A percentile compares a stretch with the other conserved stretches of the same genome.
Evolutionary conservation across 2,797 vertebrate genomes (phyloP).

Genomic region (Oophaga sylvatica): DNA sequence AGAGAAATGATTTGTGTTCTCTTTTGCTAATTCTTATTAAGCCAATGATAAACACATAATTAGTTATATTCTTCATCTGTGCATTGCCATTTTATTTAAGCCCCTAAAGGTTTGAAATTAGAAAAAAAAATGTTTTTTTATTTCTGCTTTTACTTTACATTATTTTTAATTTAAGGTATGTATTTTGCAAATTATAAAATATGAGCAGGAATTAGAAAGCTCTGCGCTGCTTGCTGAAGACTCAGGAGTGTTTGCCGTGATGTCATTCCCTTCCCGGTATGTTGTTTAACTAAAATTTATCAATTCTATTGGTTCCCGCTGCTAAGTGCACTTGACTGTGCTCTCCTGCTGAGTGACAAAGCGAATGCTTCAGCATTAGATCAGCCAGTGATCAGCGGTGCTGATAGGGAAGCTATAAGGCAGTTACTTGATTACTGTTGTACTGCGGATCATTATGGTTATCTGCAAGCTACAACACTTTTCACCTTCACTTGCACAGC

Average conservation of each 20-base stretch:
- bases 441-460: constrained; percentile 39
- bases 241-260: constrained; percentile 10
- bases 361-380: constrained; percentile 42
- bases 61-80: not conserved
- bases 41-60: not conserved
- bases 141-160: not conserved
- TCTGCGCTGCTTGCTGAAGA: constrained; percentile 4
- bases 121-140: not conserved
- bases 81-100: not conserved
- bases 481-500: constrained; percentile 34
- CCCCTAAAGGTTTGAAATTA: not conserved
- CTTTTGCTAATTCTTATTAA: not conserved
- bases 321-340: constrained; percentile 42
- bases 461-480: constrained; percentile 38
- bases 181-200: not conserved
- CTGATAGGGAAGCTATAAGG: constrained; percentile 48
- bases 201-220: not conserved
- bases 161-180: not conserved
- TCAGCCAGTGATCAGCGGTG: constrained; percentile 40
- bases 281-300: constrained; percentile 51
- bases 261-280: constrained; percentile 36
- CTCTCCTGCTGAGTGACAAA: constrained; percentile 47
- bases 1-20: not conserved
- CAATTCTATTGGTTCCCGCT: constrained; percentile 50
- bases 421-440: constrained; percentile 34